A percentile compares a stretch with the other conserved stretches of the same genome.
These are phyloP conservation scores for Macrobrachium rosenbergii DNA, from an alignment of 1,140 invertebrate species.

Conservation along the genomic window DNA sequence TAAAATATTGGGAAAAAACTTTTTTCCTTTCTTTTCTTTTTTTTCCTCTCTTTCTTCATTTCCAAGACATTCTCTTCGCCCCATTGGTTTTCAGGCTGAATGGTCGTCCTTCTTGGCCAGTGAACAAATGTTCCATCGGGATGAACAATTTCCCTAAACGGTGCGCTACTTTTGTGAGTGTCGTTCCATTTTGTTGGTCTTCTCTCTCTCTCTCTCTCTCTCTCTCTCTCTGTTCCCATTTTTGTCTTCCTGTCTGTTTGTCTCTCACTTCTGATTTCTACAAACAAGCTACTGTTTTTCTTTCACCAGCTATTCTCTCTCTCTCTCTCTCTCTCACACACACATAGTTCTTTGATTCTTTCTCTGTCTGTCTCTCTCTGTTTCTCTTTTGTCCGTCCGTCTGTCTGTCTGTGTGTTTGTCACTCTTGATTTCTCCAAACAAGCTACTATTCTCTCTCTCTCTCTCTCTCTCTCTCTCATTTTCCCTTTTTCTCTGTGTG, in stretches of 20 bases:
- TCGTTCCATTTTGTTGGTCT: too few species aligned
- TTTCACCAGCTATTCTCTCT: background rate
- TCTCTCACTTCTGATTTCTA: background rate
- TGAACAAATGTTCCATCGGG: too few species aligned
- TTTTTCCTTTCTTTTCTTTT: too few species aligned
- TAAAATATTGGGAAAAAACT: too few species aligned
- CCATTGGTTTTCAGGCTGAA: too few species aligned
- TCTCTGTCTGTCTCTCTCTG: background rate
- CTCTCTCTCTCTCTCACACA: constrained; percentile 21
- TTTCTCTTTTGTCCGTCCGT: too few species aligned
- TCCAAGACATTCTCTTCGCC: too few species aligned
- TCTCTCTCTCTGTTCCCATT: background rate
- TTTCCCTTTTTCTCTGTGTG: background rate
- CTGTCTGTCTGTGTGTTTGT: constrained; percentile 6
- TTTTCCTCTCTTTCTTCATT: too few species aligned
- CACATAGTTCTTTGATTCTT: background rate
- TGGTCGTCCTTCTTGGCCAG: too few species aligned
- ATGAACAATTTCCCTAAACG: too few species aligned
- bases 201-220: background rate
- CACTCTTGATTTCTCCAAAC: background rate
- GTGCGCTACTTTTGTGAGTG: too few species aligned
- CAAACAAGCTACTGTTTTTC: background rate
- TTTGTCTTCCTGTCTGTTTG: background rate
- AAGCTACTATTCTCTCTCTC: background rate
- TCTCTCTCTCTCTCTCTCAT: constrained; percentile 18